Percentiles rank a stretch among this genome's conserved stretches.
Conservation (phyloP, 1,140 invertebrate genomes). For the Apis florea region DNA sequence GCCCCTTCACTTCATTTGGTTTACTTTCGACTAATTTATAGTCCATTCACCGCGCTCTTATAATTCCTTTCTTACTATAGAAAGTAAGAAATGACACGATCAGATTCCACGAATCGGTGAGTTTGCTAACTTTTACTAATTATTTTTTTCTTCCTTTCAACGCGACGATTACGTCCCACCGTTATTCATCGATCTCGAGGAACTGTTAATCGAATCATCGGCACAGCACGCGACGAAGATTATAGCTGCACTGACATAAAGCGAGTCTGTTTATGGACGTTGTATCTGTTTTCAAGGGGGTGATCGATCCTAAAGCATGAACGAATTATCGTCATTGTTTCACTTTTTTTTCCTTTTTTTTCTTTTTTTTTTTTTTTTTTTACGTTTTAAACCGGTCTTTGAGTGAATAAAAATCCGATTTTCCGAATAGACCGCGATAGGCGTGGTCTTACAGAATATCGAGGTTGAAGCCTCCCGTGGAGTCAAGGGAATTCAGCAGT, state of each 20-base stretch:
- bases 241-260: neutral
- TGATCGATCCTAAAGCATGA: conserved; percentile 7
- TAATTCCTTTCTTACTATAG: neutral
- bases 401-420: conserved; percentile 33
- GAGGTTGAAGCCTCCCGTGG: conserved; percentile 81
- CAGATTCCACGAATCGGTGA: neutral
- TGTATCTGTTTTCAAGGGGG: neutral
- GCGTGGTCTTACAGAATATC: conserved; percentile 77
- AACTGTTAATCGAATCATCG: neutral
- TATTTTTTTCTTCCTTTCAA: neutral
- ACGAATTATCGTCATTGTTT: neutral
- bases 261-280: neutral
- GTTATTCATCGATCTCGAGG: conserved; percentile 12
- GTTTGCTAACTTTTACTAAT: neutral
- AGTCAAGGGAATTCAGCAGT: conserved; percentile 86
- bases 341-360: neutral
- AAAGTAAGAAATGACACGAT: neutral
- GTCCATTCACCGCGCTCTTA: too few species aligned
- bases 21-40: neutral
- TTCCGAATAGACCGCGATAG: conserved; percentile 51
- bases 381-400: neutral
- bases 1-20: neutral
- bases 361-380: neutral
- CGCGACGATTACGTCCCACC: neutral
- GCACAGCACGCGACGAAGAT: conserved; percentile 3